phyloP scores from a whole-genome alignment of 1,140 invertebrate species.

The Harpegnathos saltator region DNA sequence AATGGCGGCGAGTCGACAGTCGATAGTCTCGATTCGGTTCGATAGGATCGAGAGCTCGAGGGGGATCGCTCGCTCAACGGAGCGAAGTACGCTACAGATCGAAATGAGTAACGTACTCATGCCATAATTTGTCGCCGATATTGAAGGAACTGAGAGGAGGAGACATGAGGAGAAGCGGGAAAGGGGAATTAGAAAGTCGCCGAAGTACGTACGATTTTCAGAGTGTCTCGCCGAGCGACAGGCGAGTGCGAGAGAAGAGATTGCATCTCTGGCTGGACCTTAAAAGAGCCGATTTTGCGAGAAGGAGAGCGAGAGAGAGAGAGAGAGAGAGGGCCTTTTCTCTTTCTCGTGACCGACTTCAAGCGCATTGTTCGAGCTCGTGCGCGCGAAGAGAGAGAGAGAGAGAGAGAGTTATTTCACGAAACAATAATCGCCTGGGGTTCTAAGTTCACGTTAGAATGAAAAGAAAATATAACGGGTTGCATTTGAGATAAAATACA shows the following conservation, averaged over 20 bases:
- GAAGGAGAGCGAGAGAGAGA: neutral
- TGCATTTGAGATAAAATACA: constrained; percentile 27
- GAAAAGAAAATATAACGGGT: neutral
- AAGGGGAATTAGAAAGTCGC: constrained; percentile 43
- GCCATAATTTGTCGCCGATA: constrained; percentile 18
- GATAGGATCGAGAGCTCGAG: neutral
- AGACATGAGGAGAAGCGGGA: neutral
- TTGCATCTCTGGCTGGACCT: constrained; percentile 41
- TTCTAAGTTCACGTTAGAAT: no score
- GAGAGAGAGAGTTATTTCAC: neutral
- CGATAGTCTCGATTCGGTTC: neutral
- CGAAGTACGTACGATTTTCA: constrained; percentile 26
- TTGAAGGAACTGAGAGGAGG: neutral
- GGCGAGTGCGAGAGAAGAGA: constrained; percentile 14
- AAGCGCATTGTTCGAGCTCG: constrained; percentile 13
- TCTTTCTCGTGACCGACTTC: constrained; percentile 44
- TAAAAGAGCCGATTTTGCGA: constrained; percentile 29
- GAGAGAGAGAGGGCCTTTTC: constrained; percentile 18
- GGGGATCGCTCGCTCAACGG: neutral
- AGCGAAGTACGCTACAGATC: neutral
- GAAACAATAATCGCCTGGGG: neutral
- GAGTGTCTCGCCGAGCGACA: neutral
- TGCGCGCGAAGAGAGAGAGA: neutral
- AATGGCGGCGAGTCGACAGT: neutral
- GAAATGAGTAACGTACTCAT: neutral